A percentile compares a stretch with the other conserved stretches of the same genome.
These are phyloP conservation scores for Phalacrocorax pelagicus DNA, from an alignment of 2,113 vertebrate genomes.

Conservation along the genomic window DNA sequence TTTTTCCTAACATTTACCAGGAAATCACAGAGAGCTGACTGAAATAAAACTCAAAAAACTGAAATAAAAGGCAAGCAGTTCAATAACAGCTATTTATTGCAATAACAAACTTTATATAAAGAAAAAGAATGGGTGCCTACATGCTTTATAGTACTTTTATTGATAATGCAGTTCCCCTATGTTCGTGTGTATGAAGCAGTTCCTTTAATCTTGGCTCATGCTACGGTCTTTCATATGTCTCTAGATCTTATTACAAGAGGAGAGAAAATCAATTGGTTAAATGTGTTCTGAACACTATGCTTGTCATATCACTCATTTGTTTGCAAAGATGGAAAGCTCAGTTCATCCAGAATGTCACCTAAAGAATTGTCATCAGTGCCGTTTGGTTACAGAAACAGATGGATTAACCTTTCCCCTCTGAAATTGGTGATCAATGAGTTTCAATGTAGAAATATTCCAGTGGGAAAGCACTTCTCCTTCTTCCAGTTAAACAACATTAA, in stretches of 20 bases:
- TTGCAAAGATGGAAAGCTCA: conserved; percentile 85
- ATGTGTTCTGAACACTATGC: conserved; percentile 88
- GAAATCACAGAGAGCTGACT: neutral
- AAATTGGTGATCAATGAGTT: conserved; percentile 91
- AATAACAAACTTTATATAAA: conserved; percentile 80
- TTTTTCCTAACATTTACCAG: conserved; percentile 6
- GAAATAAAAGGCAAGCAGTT: conserved; percentile 66
- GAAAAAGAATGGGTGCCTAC: conserved; percentile 66
- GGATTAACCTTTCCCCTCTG: conserved; percentile 87
- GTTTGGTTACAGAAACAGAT: conserved; percentile 85
- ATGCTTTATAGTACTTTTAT: conserved; percentile 71
- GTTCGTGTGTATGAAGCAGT: conserved; percentile 58
- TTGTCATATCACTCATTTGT: conserved; percentile 99
- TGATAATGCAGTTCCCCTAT: conserved; percentile 54
- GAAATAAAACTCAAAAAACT: conserved; percentile 37
- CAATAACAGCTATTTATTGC: conserved; percentile 80
- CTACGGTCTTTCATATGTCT: conserved; percentile 87
- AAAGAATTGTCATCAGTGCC: conserved; percentile 84
- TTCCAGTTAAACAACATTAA: conserved; percentile 76
- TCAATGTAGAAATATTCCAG: conserved; percentile 77
- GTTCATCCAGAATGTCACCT: conserved; percentile 88
- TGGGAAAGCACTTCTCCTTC: conserved; percentile 70
- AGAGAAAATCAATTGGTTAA: conserved; percentile 98
- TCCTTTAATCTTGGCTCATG: conserved; percentile 74
- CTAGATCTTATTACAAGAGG: conserved; percentile 92